Conservation (phyloP, 2,113 vertebrate genomes). For the Semicossyphus pulcher region DNA sequence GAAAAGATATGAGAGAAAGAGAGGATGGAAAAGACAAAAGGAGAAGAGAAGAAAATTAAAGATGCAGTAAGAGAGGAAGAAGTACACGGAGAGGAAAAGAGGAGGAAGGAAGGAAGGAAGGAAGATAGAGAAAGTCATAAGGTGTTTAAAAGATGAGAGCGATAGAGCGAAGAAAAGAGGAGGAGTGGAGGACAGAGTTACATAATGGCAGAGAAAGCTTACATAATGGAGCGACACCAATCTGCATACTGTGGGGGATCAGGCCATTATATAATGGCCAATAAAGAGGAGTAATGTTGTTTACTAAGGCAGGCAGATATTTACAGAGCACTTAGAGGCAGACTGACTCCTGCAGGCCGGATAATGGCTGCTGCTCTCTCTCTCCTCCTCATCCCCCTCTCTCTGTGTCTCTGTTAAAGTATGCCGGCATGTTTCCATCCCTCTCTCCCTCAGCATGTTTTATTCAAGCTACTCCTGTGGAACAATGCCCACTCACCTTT, state of each 20-base stretch:
- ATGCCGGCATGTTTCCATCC: neutral
- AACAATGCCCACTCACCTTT: constrained; percentile 16
- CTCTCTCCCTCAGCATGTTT: neutral
- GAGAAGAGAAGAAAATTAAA: neutral
- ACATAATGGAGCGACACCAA: constrained; percentile 45
- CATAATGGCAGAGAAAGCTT: constrained; percentile 14
- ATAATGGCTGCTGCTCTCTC: constrained; percentile 38
- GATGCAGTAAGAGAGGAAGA: neutral
- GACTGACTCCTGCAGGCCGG: constrained; percentile 15
- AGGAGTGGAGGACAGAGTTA: constrained; percentile 5
- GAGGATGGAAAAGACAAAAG: neutral
- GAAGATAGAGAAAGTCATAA: neutral
- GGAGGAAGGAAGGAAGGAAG: neutral
- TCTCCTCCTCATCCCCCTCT: neutral
- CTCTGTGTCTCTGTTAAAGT: neutral
- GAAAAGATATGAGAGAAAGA: too few relatives aligned
- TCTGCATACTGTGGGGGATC: constrained; percentile 42
- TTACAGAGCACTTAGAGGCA: constrained; percentile 53
- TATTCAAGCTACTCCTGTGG: neutral
- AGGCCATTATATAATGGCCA: constrained; percentile 32
- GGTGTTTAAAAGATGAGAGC: neutral
- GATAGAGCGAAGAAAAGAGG: neutral
- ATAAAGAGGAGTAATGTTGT: constrained; percentile 55
- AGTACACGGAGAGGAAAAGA: too few relatives aligned
- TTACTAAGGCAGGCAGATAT: constrained; percentile 34